Conservation (phyloP, 2,888 invertebrate species). For the Anarsia innoxiella region DNA sequence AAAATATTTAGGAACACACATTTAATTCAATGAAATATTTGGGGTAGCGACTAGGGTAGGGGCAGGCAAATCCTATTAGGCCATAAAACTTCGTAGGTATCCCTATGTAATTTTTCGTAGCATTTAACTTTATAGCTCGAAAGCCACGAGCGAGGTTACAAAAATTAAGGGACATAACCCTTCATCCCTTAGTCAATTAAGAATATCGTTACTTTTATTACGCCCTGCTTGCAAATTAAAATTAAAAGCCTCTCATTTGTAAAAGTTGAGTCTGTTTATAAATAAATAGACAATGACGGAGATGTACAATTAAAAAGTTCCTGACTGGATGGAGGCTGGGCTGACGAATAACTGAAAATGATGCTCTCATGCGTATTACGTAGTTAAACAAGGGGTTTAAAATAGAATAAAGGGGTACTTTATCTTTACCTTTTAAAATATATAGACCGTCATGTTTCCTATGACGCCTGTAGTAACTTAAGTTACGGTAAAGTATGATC, state of each 20-base stretch:
- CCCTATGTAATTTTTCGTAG: constrained; percentile 15
- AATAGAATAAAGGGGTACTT: no score
- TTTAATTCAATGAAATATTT: background rate
- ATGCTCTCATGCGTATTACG: no score
- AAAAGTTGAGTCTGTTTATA: background rate
- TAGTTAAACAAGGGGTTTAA: no score
- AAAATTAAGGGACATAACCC: constrained; percentile 14
- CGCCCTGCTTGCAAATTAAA: constrained; percentile 10
- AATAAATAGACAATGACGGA: no score
- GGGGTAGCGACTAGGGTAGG: constrained; percentile 4
- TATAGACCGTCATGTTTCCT: no score
- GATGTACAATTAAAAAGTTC: no score
- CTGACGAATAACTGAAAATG: no score
- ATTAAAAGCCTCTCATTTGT: constrained; percentile 4
- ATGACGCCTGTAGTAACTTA: no score
- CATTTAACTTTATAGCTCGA: constrained; percentile 15
- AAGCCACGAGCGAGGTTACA: constrained; percentile 19
- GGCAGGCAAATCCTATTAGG: constrained; percentile 13
- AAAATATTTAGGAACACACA: background rate
- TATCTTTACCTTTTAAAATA: no score
- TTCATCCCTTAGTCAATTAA: constrained; percentile 13
- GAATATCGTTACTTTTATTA: constrained; percentile 12
- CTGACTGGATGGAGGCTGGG: no score
- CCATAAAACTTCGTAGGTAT: constrained; percentile 10
- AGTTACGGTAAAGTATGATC: no score